phyloP scores from a whole-genome alignment of 2,797 vertebrate species.

The Mormyrops boulengeri region DNA sequence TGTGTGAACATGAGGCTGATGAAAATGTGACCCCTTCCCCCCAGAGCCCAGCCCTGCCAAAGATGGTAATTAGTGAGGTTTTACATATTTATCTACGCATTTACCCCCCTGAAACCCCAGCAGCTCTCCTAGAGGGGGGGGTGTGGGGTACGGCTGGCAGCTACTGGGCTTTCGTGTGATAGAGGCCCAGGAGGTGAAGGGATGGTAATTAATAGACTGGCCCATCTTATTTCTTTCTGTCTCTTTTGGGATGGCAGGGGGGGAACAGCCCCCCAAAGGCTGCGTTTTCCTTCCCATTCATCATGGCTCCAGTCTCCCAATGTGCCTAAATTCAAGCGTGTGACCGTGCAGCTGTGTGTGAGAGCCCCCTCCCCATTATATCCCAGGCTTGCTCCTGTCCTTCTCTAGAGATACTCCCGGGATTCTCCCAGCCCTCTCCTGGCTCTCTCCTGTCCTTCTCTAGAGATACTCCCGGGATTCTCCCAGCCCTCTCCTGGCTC shows the following conservation, averaged over 20 bases:
- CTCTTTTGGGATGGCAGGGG: background rate
- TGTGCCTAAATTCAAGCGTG: background rate
- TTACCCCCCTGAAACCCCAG: background rate
- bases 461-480: too few species aligned
- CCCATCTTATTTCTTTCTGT: background rate
- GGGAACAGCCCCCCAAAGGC: background rate
- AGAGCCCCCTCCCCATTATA: background rate
- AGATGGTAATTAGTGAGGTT: background rate
- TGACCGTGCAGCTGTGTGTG: background rate
- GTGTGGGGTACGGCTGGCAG: background rate
- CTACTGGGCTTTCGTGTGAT: background rate
- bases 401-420: too few species aligned
- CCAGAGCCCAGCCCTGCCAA: background rate
- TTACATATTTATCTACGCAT: background rate
- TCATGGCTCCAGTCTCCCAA: background rate
- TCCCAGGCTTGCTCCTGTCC: background rate
- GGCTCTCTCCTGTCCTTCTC: background rate
- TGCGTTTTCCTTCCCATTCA: background rate
- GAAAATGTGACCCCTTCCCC: background rate
- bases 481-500: background rate
- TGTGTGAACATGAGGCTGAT: background rate
- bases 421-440: background rate
- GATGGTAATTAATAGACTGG: background rate
- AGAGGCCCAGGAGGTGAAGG: background rate
- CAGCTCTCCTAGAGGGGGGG: background rate